Evolutionary conservation across 1,140 invertebrate genomes (phyloP).

Genomic region (Bathynomus jamesi): DNA sequence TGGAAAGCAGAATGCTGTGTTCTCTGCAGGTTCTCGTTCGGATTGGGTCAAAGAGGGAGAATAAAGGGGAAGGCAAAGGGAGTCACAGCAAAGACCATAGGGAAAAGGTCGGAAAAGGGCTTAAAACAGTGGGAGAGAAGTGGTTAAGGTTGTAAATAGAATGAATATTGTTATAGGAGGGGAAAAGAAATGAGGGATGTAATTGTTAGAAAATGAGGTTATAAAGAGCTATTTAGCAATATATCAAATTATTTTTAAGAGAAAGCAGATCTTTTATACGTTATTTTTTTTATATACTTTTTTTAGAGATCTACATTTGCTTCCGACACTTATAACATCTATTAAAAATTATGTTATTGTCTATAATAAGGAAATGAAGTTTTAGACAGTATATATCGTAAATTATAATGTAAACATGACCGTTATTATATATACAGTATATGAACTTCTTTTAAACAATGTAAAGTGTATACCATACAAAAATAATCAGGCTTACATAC

Average conservation of each 20-base stretch:
- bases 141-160: neutral
- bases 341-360: too few species aligned
- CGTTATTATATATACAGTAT: too few species aligned
- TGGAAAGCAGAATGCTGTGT: neutral
- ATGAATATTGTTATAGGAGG: neutral
- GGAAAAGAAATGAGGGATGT: neutral
- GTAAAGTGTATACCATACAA: too few species aligned
- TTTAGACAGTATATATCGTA: too few species aligned
- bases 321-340: too few species aligned
- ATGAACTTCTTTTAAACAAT: too few species aligned
- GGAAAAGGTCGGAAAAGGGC: neutral
- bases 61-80: neutral
- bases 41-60: neutral
- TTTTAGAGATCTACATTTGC: too few species aligned
- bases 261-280: neutral
- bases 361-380: too few species aligned
- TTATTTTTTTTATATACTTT: too few species aligned
- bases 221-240: neutral
- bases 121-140: neutral
- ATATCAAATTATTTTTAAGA: constrained; percentile 1
- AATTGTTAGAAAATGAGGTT: neutral
- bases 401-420: too few species aligned
- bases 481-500: too few species aligned
- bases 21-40: neutral
- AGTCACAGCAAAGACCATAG: neutral